These are phyloP conservation scores for Chanos chanos DNA, from an alignment of 2,797 vertebrate genomes.

Conservation along the genomic window DNA sequence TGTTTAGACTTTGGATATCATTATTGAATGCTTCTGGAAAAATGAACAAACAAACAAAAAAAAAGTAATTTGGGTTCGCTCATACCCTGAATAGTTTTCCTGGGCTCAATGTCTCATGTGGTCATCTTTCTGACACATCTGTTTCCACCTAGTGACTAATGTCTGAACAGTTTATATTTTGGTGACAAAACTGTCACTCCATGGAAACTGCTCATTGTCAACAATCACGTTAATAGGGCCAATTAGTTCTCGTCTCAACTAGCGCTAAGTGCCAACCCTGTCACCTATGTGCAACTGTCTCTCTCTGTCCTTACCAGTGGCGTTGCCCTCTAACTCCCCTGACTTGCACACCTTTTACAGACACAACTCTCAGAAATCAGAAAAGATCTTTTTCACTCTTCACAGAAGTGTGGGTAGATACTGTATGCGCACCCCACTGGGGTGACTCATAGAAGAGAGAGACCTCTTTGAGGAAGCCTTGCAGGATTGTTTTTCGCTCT, in stretches of 20 bases:
- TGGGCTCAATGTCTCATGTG: slow-evolving; percentile 17
- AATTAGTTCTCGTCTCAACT: neutral
- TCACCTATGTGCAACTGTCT: slow-evolving; percentile 20
- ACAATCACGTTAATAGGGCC: too few species aligned
- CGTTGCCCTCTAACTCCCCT: slow-evolving; percentile 67
- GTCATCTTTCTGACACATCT: slow-evolving; percentile 6
- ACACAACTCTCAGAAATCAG: slow-evolving; percentile 75
- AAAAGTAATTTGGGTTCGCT: too few species aligned
- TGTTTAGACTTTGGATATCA: too few species aligned
- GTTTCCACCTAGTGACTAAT: neutral
- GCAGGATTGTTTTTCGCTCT: too few species aligned
- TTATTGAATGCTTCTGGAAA: too few species aligned
- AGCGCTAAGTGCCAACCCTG: slow-evolving; percentile 28
- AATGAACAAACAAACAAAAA: too few species aligned
- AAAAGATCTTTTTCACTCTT: slow-evolving; percentile 73
- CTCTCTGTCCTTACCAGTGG: slow-evolving; percentile 52
- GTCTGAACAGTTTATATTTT: slow-evolving; percentile 13
- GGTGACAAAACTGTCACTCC: neutral
- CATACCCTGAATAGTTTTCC: too few species aligned
- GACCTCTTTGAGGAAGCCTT: neutral
- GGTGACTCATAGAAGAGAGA: neutral
- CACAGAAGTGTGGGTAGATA: slow-evolving; percentile 25
- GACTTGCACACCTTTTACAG: too few species aligned
- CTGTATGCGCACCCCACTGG: slow-evolving; percentile 16
- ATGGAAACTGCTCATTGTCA: slow-evolving; percentile 22